Evolutionary conservation across 2,797 vertebrate species (phyloP), one percentile per base, ranked within the genome.

Genomic region (Dendrocincla tyrannina): DNA sequence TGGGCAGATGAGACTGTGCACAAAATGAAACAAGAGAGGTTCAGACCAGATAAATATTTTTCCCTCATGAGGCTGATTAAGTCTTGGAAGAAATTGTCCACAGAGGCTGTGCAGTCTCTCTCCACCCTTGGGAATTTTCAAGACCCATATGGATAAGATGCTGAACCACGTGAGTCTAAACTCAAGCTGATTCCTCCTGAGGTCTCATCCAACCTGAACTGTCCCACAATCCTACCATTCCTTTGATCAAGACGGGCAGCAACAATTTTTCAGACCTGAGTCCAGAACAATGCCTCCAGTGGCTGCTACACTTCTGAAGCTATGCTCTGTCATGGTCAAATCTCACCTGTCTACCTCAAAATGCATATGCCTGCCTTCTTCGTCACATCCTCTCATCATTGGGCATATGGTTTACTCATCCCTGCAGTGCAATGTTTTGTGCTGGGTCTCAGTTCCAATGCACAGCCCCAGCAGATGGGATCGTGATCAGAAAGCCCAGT

Each of bases 381-480:
- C 49, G 17, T 85, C 53, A 32, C 2, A 2, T 55, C 1, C 5
- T 7, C 44, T 18, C 16, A 24, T 8, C 64, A 78, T 4, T 5
- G 22, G 2, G 2, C 14, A 5, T 4, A 32, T 0, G 2, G 25
- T 4, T 30, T 19, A n/a, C 2, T 8, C 0, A 1, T 42, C 47
- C 18, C 30, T 53, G n/a, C n/a, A 58, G 25, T 19, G 28, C 7
- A n/a, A 37, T 6, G 17, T 6, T 11, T 0, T 10, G 7, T 2
- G 2, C 39, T 66, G 42, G 20, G 3, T 49, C 32, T 14, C 7
- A 0, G 32, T 32, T 30, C 22, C 11, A 63, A 3, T 6, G 17
- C 0, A 0, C 19, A 50, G 16, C 13, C 59, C n/a, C 49, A 28
- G 17, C 8, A 62, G 67, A 10, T 37, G 14, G 18, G 28, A 33